Base-by-base conservation (phyloP, 2,888 invertebrate species). In the Tetragonula carbonaria region DNA sequence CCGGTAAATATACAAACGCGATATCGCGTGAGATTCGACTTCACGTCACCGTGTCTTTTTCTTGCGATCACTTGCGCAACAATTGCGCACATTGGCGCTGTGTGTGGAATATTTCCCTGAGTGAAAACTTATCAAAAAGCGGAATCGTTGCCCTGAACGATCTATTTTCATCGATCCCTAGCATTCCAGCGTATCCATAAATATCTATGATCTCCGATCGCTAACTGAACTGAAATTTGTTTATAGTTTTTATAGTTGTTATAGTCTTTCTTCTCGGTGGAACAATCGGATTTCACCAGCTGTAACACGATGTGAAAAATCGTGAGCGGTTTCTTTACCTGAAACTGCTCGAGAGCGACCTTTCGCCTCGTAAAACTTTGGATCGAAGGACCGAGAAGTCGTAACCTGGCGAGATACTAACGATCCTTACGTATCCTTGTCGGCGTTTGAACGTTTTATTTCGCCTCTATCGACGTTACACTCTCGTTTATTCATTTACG, bases 401-500 rank as follows among this genome's bases (percentile, higher is more conserved):
- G 67, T 71, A 70, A 78, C 67, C 33, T 33, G 33, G 33, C 59
- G 65, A 50, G 66, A 33, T 73, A 50, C 51, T 51, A 62, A 88
- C 82, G 73, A 79, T 79, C 65, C 57, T 33, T 33, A 33, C 33
- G 74, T 50, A 66, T 53, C 71, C 50, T 80, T 76, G 86, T 70
- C 71, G 81, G 80, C 74, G 51, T 11, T 45, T 1, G 59, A 23
- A 57, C 59, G 63, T 88, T 89, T 89, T 84, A 89, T 88, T 89
- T 84, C 23, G 81, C 88, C 70, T 68, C 74, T 59, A 65, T 38
- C 59, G 53, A 38, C 65, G 74, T 81, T 84, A 75, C 70, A 78
- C 75, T 78, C 77, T 85, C 80, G 73, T 87, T 89, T 82, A 85
- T 88, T 85, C 74, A 67, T 88, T 88, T 84, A 84, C 77, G 83